Evolutionary conservation across 2,888 invertebrate species (phyloP).

Genomic region (Lasioglossum malachurum): DNA sequence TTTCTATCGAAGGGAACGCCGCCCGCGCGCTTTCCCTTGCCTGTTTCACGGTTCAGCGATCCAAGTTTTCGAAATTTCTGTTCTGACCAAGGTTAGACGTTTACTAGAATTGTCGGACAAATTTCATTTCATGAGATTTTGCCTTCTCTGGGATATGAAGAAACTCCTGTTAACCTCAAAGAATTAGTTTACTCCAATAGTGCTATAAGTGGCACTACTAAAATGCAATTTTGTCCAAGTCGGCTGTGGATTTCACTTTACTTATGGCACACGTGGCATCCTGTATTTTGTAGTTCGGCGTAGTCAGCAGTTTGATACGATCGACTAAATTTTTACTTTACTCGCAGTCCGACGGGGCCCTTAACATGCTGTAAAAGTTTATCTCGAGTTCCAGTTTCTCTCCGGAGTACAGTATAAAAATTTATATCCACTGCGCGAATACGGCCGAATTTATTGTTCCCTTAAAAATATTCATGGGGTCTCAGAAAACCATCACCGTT

Average conservation of each 20-base stretch:
- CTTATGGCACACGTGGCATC: not conserved
- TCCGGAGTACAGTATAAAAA: not conserved
- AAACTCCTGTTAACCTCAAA: too few species aligned
- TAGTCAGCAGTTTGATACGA: not conserved
- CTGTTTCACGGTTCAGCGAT: not conserved
- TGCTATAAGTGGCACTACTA: too few species aligned
- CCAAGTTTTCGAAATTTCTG: not conserved
- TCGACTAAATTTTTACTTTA: not conserved
- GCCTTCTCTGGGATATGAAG: too few species aligned
- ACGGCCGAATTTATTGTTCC: not conserved
- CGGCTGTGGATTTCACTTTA: not conserved
- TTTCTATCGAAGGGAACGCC: not conserved
- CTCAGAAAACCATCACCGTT: not conserved
- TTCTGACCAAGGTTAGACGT: not conserved
- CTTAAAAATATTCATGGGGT: not conserved
- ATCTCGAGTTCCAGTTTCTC: not conserved
- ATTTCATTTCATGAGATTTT: not conserved
- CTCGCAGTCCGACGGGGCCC: not conserved
- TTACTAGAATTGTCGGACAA: not conserved
- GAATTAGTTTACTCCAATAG: too few species aligned
- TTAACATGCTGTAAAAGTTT: constrained; percentile 3
- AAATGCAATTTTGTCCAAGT: not conserved
- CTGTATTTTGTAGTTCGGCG: not conserved
- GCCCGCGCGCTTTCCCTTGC: not conserved
- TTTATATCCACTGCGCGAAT: not conserved